Evolutionary conservation across 1,140 invertebrate species (phyloP), one percentile per base, ranked within the genome.

Genomic region (Scaptodrosophila lebanonensis): DNA sequence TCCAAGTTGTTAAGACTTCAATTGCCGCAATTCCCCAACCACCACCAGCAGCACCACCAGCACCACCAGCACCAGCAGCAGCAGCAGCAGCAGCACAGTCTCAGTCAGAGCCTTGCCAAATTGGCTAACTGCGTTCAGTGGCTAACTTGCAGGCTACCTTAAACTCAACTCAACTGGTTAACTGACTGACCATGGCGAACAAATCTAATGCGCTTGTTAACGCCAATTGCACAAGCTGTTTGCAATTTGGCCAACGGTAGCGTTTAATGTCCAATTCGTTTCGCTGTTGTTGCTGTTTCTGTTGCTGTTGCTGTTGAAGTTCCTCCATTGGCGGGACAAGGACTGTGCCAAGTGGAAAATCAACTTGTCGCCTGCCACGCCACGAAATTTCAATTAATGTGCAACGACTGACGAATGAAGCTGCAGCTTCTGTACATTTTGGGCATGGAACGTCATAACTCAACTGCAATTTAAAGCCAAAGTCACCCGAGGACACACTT

Each of bases 221-320:
- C 73, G 73, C 73, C 73, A 79, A 79, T 67, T 75, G 70, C 54
- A 57, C 65, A 50, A 54, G 59, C 61, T 66, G 70, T 50, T 69
- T 53, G 58, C 71, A 76, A 76, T 76, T 76, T 77, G 73, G 73
- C 75, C 75, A 82, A 82, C 75, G 75, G 75, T 82, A 82, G 75
- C 75, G 62, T 82, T 82, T 82, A 82, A 82, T 82, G 75, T 82
- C 75, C 75, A 82, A 82, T 82, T 82, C 75, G 75, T 70, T 79
- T 82, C 62, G 68, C 65, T 58, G 59, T 53, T 54, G 27, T 48
- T 29, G 33, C 33, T 20, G 50, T 47, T 45, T 38, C 25, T 25
- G 35, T 13, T n/a, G n/a, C n/a, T n/a, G n/a, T n/a, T n/a, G n/a
- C n/a, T n/a, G n/a, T n/a, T n/a, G n/a, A n/a, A n/a, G n/a, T n/a